Base-by-base conservation (phyloP, 2,113 vertebrate genomes). In the Zosterops lateralis region DNA sequence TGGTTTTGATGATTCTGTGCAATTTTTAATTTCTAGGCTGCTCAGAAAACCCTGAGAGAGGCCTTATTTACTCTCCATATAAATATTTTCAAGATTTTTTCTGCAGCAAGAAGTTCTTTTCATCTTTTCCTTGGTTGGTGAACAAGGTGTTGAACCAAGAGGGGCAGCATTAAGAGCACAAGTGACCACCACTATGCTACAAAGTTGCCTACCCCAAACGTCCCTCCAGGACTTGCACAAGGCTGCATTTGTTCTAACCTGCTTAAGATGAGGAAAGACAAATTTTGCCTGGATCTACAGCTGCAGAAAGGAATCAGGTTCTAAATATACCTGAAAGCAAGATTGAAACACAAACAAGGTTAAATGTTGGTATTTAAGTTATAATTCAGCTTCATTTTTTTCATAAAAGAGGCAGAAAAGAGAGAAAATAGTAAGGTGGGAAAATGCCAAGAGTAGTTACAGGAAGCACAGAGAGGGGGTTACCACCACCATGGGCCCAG, bases 251-350 rank as follows among this genome's bases (percentile, higher is more conserved):
- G 25, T 36, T 51, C 44, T 31, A 44, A 22, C 31, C 9, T 42
- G 13, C 31, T 36, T 31, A 14, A 44, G 53, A 25, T 42, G 20
- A 75, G 25, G 44, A 42, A 10, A 42, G 26, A 36, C 14, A 48
- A 75, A 11, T 58, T 76, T 75, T 58, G 36, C 53, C 71, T 67
- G 0, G 0, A 50, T 31, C 25, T 31, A 12, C 17, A 36, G 44
- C 20, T 67, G 32, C 44, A 67, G 36, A 67, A 58, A 34, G 25
- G 20, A 58, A 58, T 36, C 21, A 58, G 11, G 17, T 12, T 76
- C 44, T 51, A 44, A 76, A 51, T 31, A 50, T 6, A 36, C 16
- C 53, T 1, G 0, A 51, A 75, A 75, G 21, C 0, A 0, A 66
- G 82, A 50, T 58, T 42, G 31, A 85, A 75, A 42, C 31, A 50